phyloP scores from a whole-genome alignment of 37 sponge, comb jelly and placozoan genomes.

The Aphrocallistes beatrix region DNA sequence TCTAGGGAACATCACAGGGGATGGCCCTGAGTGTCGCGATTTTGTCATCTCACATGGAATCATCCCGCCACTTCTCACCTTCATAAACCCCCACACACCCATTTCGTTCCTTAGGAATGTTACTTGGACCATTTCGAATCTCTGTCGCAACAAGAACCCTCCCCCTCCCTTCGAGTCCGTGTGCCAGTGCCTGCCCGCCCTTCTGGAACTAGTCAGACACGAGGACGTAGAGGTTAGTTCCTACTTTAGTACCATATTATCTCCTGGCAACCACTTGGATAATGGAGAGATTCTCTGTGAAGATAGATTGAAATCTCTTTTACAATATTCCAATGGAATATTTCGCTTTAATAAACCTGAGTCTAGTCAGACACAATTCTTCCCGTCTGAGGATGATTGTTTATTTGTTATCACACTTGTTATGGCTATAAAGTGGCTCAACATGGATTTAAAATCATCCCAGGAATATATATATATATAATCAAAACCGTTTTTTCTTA shows the following conservation, averaged over 20 bases:
- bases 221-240: slow-evolving; percentile 54
- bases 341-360: no score
- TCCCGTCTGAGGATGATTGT: no score
- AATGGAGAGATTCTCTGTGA: no score
- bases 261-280: no score
- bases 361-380: no score
- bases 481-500: no score
- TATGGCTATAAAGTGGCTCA: no score
- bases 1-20: slow-evolving; percentile 54
- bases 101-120: slow-evolving; percentile 32
- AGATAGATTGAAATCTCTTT: no score
- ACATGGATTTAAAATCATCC: no score
- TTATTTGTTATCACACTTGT: no score
- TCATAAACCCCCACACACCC: slow-evolving; percentile 12
- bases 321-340: no score
- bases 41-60: slow-evolving; percentile 25
- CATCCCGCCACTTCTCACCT: slow-evolving; percentile 28
- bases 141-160: slow-evolving; percentile 54
- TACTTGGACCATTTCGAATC: slow-evolving; percentile 50
- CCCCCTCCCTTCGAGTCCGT: slow-evolving; percentile 32
- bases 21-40: slow-evolving; percentile 46
- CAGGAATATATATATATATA: no score
- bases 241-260: neutral
- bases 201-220: slow-evolving; percentile 59
- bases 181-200: slow-evolving; percentile 57